Percentiles rank a stretch among this genome's conserved stretches.
phyloP scores from a whole-genome alignment of 2,113 vertebrate species.

The Anser cygnoides region DNA sequence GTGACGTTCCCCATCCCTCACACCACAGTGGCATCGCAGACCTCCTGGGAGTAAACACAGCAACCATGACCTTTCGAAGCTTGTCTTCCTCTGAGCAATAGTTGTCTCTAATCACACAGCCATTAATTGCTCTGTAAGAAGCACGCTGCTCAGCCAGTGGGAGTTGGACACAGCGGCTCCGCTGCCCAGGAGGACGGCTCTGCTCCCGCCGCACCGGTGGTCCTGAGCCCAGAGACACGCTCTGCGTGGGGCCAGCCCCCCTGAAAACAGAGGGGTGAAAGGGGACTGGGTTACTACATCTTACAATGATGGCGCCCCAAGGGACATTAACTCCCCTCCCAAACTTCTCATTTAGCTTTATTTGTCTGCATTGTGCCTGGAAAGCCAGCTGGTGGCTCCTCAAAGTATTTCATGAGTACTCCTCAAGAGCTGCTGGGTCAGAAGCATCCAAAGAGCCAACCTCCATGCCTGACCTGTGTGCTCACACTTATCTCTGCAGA shows the following conservation, averaged over 20 bases:
- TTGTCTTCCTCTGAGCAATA: neutral
- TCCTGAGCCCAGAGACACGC: neutral
- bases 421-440: neutral
- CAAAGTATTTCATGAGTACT: neutral
- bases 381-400: neutral
- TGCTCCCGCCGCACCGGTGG: slow-evolving; percentile 15
- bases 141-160: neutral
- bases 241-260: neutral
- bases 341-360: neutral
- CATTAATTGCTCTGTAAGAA: neutral
- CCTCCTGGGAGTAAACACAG: slow-evolving; percentile 45
- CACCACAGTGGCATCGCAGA: slow-evolving; percentile 8
- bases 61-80: slow-evolving; percentile 62
- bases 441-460: neutral
- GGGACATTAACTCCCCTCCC: neutral
- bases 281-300: neutral
- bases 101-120: neutral
- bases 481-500: neutral
- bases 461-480: neutral
- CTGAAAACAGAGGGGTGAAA: neutral
- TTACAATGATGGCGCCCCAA: neutral
- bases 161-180: neutral
- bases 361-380: neutral
- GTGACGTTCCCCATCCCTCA: neutral
- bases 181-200: neutral